A percentile compares a stretch with the other conserved stretches of the same genome.
phyloP scores from a whole-genome alignment of 2,113 vertebrate genomes.

The Clarias magur region DNA sequence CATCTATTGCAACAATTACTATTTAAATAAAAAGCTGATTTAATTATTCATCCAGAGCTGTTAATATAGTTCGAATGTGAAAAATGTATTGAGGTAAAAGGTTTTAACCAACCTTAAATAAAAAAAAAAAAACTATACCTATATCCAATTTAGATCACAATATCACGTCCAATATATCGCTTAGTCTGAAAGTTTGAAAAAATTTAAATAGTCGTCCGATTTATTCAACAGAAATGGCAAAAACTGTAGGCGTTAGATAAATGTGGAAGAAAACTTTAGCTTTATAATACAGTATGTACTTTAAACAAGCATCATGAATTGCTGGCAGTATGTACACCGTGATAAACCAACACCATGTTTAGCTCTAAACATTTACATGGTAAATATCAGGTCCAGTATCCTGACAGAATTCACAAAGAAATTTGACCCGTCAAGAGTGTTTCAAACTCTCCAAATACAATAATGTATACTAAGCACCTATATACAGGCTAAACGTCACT shows the following conservation, averaged over 20 bases:
- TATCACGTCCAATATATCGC: neutral
- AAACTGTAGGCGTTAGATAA: slow-evolving; percentile 19
- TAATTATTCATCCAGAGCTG: neutral
- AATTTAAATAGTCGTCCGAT: neutral
- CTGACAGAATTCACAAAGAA: slow-evolving; percentile 47
- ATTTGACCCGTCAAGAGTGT: slow-evolving; percentile 39
- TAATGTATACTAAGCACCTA: slow-evolving; percentile 21
- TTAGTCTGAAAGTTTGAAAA: neutral
- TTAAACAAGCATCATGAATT: slow-evolving; percentile 37
- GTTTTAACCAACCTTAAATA: slow-evolving; percentile 3
- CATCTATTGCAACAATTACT: neutral
- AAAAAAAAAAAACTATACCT: neutral
- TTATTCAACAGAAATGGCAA: slow-evolving; percentile 12
- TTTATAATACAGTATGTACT: slow-evolving; percentile 14
- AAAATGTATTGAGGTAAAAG: neutral
- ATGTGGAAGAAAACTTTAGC: neutral
- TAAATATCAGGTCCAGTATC: slow-evolving; percentile 46
- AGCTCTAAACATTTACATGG: slow-evolving; percentile 50
- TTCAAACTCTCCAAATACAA: slow-evolving; percentile 30
- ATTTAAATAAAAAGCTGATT: neutral
- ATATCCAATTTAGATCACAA: neutral
- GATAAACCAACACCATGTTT: slow-evolving; percentile 40
- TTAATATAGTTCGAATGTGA: neutral
- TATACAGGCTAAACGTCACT: slow-evolving; percentile 30
- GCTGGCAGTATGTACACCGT: slow-evolving; percentile 40